Percentiles rank a stretch among this genome's conserved stretches.
Evolutionary conservation across 2,113 vertebrate species (phyloP).

Genomic region (Ameiurus melas): DNA sequence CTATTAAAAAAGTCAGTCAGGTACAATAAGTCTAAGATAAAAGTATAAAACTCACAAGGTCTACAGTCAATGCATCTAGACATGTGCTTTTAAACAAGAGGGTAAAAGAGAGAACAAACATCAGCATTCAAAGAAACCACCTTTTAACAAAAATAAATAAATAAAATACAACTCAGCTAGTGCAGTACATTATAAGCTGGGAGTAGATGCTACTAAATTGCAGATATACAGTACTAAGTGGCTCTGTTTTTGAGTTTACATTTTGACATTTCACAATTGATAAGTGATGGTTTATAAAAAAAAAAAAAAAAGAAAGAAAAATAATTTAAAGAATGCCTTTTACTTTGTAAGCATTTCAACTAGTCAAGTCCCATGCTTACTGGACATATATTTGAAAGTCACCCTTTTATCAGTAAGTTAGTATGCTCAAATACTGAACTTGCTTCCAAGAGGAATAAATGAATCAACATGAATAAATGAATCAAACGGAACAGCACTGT

Average conservation of each 20-base stretch:
- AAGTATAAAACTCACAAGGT: constrained; percentile 27
- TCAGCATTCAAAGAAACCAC: background rate
- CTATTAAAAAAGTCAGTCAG: background rate
- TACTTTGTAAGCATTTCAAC: background rate
- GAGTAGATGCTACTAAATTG: background rate
- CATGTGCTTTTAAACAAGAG: constrained; percentile 53
- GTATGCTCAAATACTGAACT: background rate
- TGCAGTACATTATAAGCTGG: constrained; percentile 43
- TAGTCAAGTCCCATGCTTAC: background rate
- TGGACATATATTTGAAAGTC: background rate
- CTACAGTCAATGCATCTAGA: constrained; percentile 19
- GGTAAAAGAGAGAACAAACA: constrained; percentile 6
- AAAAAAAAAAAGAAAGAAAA: background rate
- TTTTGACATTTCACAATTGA: background rate
- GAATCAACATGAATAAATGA: background rate
- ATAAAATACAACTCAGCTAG: constrained; percentile 2
- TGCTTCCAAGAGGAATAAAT: background rate
- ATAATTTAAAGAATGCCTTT: background rate
- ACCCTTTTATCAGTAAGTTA: background rate
- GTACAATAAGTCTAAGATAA: background rate
- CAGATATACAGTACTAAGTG: background rate
- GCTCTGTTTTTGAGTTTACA: background rate
- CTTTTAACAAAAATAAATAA: constrained; percentile 9
- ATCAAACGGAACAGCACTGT: background rate
- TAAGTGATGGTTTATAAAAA: too few relatives aligned